Percentiles rank a stretch among this genome's conserved stretches.
phyloP scores from a whole-genome alignment of 2,113 vertebrate genomes.

The Sorex araneus region DNA sequence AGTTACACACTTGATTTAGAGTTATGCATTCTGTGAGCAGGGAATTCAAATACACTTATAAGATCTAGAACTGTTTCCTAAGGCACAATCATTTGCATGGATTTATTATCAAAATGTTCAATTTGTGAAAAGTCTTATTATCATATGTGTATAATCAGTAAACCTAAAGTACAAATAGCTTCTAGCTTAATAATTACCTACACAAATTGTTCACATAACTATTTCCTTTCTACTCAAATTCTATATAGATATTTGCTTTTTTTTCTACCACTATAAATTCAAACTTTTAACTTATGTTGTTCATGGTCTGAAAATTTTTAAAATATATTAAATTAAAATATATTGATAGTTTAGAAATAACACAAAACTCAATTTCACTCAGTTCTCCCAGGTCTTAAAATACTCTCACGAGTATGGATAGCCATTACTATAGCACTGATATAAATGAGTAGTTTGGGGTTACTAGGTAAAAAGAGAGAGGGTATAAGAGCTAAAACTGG shows the following conservation, averaged over 20 bases:
- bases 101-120: conserved; percentile 80
- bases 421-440: conserved; percentile 10
- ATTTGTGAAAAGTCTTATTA: conserved; percentile 82
- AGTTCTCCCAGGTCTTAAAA: conserved; percentile 42
- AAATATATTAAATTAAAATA: conserved; percentile 70
- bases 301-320: conserved; percentile 51
- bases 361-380: conserved; percentile 67
- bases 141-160: conserved; percentile 78
- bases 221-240: conserved; percentile 63
- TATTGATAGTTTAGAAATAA: conserved; percentile 64
- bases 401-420: background rate
- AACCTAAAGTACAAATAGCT: conserved; percentile 80
- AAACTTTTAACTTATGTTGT: conserved; percentile 62
- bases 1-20: conserved; percentile 60
- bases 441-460: background rate
- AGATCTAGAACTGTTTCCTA: conserved; percentile 71
- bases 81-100: conserved; percentile 69
- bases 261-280: conserved; percentile 65
- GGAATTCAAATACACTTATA: conserved; percentile 73
- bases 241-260: conserved; percentile 59
- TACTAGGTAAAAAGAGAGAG: accelerated
- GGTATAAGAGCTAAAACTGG: background rate
- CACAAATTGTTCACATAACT: conserved; percentile 68
- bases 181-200: conserved; percentile 79
- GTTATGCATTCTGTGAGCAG: conserved; percentile 51